Evolutionary conservation across 2,888 invertebrate species (phyloP).

Genomic region (Rhopalosiphum nymphaeae): DNA sequence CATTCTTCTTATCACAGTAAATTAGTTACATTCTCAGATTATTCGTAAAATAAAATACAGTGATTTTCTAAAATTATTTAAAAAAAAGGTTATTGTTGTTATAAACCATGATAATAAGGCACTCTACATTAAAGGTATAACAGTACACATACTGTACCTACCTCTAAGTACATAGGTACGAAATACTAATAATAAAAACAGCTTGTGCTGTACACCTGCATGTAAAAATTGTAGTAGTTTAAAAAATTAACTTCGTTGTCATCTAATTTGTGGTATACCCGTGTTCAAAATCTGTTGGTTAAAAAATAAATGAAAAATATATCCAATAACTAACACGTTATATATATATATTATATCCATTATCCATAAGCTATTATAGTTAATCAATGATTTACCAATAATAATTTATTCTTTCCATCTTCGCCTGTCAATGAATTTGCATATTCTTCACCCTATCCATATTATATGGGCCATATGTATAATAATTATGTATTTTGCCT

Average conservation of each 20-base stretch:
- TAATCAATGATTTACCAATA: too few species aligned
- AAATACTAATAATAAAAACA: neutral
- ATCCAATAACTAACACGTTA: neutral
- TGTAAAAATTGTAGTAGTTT: neutral
- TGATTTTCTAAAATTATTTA: neutral
- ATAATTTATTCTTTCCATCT: neutral
- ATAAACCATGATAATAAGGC: neutral
- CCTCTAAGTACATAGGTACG: neutral
- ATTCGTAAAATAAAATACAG: neutral
- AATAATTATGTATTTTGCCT: neutral
- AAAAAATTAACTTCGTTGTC: neutral
- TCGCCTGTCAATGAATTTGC: neutral
- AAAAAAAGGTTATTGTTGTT: neutral
- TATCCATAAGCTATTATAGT: too few species aligned
- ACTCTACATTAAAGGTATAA: neutral
- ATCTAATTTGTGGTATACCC: neutral
- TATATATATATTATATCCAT: neutral
- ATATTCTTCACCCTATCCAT: constrained; percentile 5
- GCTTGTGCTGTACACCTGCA: neutral
- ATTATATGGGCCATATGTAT: neutral
- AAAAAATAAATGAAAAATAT: neutral
- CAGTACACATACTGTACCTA: neutral
- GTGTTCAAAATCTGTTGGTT: neutral
- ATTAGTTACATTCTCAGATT: neutral
- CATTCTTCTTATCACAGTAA: neutral